Conservation (phyloP, 2,797 vertebrate species). For the Sylvia borin region DNA sequence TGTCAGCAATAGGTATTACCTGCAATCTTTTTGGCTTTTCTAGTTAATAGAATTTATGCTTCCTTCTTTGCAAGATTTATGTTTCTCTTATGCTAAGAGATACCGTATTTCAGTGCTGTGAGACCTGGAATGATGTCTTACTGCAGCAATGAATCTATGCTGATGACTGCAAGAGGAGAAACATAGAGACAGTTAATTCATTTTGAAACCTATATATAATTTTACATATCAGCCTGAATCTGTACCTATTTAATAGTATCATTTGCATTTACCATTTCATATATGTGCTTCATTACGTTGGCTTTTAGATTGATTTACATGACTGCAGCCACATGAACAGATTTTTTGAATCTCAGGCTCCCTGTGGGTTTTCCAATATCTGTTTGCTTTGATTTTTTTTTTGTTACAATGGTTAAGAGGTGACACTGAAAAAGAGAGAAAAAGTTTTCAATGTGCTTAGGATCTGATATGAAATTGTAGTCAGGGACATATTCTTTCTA, state of each 20-base stretch:
- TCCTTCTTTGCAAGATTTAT: constrained; percentile 8
- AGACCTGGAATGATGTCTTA: constrained; percentile 18
- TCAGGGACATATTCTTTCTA: neutral
- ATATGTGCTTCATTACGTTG: neutral
- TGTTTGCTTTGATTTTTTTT: neutral
- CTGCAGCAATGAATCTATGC: constrained; percentile 37
- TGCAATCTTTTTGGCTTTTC: constrained; percentile 9
- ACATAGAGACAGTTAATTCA: constrained; percentile 18
- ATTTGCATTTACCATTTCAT: constrained; percentile 10
- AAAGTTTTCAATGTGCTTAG: neutral
- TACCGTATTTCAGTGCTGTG: constrained; percentile 5
- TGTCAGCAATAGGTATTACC: neutral
- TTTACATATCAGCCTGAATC: neutral
- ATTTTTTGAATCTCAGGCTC: neutral
- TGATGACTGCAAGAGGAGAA: constrained; percentile 10
- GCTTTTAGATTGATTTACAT: constrained; percentile 15
- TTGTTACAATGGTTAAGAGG: neutral
- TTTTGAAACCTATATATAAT: constrained; percentile 10
- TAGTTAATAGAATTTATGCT: constrained; percentile 40
- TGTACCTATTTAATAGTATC: neutral
- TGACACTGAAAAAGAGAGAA: neutral
- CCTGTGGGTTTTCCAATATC: neutral
- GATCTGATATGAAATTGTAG: neutral
- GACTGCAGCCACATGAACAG: neutral
- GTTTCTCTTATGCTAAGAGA: constrained; percentile 7